Evolutionary conservation across 2,113 vertebrate genomes (phyloP).

Genomic region (Apteryx owenii): DNA sequence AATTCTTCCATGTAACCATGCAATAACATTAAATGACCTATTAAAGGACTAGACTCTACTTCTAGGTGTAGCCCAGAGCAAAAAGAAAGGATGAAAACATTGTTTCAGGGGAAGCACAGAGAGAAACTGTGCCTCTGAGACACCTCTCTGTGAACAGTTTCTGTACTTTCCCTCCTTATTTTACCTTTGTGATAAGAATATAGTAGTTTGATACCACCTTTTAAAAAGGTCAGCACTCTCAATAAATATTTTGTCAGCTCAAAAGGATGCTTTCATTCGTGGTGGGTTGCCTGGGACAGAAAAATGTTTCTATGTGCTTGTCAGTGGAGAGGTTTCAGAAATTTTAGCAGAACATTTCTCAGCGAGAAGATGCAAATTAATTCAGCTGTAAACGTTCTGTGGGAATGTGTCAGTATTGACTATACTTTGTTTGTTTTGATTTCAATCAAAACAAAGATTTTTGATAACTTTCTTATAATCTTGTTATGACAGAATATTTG

Average conservation of each 20-base stretch:
- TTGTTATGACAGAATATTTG: constrained; percentile 17
- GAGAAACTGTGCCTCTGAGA: not conserved
- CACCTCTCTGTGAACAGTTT: not conserved
- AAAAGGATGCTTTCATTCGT: not conserved
- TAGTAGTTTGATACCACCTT: not conserved
- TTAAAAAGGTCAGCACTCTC: not conserved
- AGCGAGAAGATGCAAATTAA: constrained; percentile 58
- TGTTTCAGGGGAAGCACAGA: not conserved
- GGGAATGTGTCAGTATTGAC: constrained; percentile 63
- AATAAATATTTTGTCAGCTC: not conserved
- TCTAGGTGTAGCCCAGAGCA: not conserved
- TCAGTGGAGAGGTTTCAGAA: constrained; percentile 3
- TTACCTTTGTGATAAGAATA: not conserved
- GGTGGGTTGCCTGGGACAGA: constrained; percentile 5
- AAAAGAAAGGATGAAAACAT: not conserved
- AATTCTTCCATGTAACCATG: not conserved
- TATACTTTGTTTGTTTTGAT: constrained; percentile 55
- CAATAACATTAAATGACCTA: not conserved
- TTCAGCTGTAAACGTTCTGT: constrained; percentile 46
- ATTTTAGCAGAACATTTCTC: constrained; percentile 54
- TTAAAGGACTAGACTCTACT: not conserved
- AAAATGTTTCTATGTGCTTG: not conserved
- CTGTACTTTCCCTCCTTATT: not conserved
- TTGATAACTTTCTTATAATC: constrained; percentile 33
- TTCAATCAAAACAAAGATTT: constrained; percentile 68